phyloP scores from a whole-genome alignment of 2,113 vertebrate genomes.

The Mobula birostris region DNA sequence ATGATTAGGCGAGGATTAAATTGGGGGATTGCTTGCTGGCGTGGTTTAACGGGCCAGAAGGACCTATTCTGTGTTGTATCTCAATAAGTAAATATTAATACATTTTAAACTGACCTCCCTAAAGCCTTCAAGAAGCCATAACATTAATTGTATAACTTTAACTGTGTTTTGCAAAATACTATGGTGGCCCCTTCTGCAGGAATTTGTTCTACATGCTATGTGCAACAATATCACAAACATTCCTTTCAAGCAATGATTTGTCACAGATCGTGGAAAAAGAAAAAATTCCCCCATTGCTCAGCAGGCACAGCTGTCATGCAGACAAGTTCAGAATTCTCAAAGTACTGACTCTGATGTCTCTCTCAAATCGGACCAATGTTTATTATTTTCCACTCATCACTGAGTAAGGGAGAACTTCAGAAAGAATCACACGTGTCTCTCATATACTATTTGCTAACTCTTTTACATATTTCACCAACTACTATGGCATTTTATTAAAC shows the following conservation, averaged over 20 bases:
- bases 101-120: too few species aligned
- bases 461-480: background rate
- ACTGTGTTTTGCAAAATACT: too few species aligned
- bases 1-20: too few species aligned
- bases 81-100: too few species aligned
- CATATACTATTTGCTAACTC: background rate
- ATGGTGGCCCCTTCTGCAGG: background rate
- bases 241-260: background rate
- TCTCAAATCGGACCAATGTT: background rate
- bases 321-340: background rate
- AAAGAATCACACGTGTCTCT: background rate
- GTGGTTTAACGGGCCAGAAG: too few species aligned
- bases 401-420: background rate
- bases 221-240: background rate
- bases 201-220: background rate
- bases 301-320: conserved; percentile 6
- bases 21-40: too few species aligned
- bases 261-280: conserved; percentile 9
- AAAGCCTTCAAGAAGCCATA: too few species aligned
- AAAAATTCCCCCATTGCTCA: background rate
- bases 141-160: too few species aligned
- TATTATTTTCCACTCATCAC: conserved; percentile 11
- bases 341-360: background rate
- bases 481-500: too few species aligned
- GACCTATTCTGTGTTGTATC: too few species aligned